Percentiles rank a stretch among this genome's conserved stretches.
phyloP scores from a whole-genome alignment of 2,888 invertebrate species.

The Cyclophora punctaria region DNA sequence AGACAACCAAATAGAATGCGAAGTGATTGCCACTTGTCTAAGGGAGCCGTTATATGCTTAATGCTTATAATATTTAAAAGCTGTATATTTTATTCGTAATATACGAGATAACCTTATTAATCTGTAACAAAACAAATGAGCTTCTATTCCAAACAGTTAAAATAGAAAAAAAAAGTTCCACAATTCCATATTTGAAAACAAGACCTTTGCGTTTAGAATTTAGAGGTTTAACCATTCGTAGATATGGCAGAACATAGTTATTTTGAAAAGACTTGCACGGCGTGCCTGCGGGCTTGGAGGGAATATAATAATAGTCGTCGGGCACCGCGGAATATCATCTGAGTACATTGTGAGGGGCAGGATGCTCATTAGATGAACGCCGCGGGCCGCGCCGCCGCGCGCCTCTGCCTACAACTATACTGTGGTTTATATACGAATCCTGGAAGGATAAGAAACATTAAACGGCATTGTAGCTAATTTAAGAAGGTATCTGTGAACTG shows the following conservation, averaged over 20 bases:
- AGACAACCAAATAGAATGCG: not conserved
- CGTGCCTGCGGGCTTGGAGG: conserved; percentile 46
- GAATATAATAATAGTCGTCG: conserved; percentile 69
- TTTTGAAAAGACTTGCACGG: conserved; percentile 60
- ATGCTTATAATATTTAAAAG: not conserved
- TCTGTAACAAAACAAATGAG: not conserved
- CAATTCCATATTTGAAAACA: conserved; percentile 9
- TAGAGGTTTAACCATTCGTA: conserved; percentile 42
- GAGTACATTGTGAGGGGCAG: conserved; percentile 69
- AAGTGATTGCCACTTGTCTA: not conserved
- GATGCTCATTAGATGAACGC: conserved; percentile 73
- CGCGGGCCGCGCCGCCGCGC: conserved; percentile 40
- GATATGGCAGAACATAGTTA: conserved; percentile 50
- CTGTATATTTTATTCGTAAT: not conserved
- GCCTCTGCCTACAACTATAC: conserved; percentile 33
- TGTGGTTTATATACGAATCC: conserved; percentile 18
- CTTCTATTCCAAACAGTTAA: not conserved
- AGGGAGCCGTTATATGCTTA: not conserved
- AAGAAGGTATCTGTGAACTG: too few species aligned
- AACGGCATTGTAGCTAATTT: too few species aligned
- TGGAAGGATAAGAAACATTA: too few species aligned
- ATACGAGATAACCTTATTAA: not conserved
- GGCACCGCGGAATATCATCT: conserved; percentile 63
- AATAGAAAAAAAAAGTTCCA: not conserved
- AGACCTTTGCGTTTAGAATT: conserved; percentile 35